Evolutionary conservation across 2,888 invertebrate species (phyloP), one percentile per base, ranked within the genome.

Genomic region (Drosophila meridiana): DNA sequence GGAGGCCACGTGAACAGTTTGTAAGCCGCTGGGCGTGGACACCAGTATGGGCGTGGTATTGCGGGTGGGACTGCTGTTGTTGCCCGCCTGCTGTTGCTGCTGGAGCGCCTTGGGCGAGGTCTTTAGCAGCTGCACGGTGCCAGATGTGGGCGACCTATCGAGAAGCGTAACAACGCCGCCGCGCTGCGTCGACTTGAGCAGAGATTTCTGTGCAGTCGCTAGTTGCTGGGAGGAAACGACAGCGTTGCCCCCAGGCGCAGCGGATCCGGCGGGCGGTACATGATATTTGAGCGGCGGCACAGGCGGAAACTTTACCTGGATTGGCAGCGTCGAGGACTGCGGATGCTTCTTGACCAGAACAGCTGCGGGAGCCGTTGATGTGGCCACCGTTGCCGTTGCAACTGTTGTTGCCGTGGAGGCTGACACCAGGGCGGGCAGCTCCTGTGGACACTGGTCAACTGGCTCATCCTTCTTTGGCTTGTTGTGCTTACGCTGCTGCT

Each of bases 1-100:
- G 32, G 91, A 80, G 4, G 93, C 91, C 20, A 93, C 91, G 73
- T 93, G 93, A 2, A 93, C 93, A 2, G 93, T 92, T 80, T 93
- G 93, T 7, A 93, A 71, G 30, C 93, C 93, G 36, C 83, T 88
- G 3, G 93, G 91, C 14, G 93, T 93, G 11, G 93, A 91, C 11
- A 92, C 92, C 58, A 92, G 79, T 11, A 92, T 92, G 4, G 92
- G 92, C 2, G 92, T 92, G 11, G 92, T 76, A 61, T 73, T 85
- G n/a, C 82, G 81, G 2, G 73, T 61, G 11, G 83, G 63, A 63
- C 71, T 83, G 38, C 73, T 66, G 52, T 59, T 72, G 13, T 66
- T 20, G 0, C 34, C 13, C 34, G 55, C 6, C 47, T 64, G 63
- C 28, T 45, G 66, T n/a, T 56, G 69, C 8, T 45, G 62, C 32